phyloP scores from a whole-genome alignment of 1,140 invertebrate genomes.

The Pogonomyrmex barbatus region DNA sequence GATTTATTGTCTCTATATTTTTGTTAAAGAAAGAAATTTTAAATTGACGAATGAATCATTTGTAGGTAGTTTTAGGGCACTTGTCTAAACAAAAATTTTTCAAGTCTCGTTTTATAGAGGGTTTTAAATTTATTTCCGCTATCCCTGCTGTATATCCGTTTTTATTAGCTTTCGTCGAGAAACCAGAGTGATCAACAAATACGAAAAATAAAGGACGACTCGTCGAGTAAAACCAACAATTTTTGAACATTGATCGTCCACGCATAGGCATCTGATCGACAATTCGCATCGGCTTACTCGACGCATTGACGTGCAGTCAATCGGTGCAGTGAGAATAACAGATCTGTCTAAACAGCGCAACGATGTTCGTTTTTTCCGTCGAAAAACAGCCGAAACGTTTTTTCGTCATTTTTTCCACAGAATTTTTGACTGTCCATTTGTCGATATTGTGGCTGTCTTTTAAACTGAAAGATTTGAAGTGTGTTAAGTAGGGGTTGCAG shows the following conservation, averaged over 20 bases:
- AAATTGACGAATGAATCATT: conserved; percentile 37
- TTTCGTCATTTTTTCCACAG: conserved; percentile 44
- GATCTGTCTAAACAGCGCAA: conserved; percentile 52
- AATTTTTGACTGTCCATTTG: conserved; percentile 30
- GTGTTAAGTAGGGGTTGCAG: background rate
- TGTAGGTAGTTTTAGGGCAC: background rate
- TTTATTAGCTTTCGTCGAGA: background rate
- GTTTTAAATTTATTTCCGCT: background rate
- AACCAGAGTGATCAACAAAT: conserved; percentile 16
- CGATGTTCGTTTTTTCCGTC: conserved; percentile 8
- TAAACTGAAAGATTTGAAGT: background rate
- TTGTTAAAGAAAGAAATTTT: background rate
- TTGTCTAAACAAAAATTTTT: background rate
- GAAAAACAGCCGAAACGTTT: conserved; percentile 15
- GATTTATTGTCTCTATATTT: conserved; percentile 3
- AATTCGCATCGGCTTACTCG: conserved; percentile 24
- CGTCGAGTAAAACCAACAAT: background rate
- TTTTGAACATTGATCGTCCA: conserved; percentile 14
- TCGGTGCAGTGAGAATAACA: conserved; percentile 35
- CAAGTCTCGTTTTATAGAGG: background rate
- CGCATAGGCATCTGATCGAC: conserved; percentile 54
- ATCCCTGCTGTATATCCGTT: background rate
- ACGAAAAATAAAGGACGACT: conserved; percentile 8
- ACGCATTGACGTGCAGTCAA: conserved; percentile 41
- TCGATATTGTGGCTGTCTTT: conserved; percentile 35